Percentiles rank a stretch among this genome's conserved stretches.
Conservation (phyloP, 2,797 vertebrate species). For the Halcyon leucocephala region DNA sequence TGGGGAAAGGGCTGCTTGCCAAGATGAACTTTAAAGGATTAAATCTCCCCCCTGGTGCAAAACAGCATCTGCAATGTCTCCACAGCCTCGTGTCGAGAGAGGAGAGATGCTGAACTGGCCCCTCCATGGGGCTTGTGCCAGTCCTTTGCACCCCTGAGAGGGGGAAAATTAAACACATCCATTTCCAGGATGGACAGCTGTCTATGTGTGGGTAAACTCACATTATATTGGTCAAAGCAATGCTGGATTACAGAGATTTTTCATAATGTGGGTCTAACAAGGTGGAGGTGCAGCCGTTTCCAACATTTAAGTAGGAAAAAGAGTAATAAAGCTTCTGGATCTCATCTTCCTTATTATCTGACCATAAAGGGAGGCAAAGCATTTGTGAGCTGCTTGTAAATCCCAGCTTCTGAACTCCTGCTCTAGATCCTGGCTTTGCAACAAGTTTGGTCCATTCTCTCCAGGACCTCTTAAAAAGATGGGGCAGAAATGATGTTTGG, state of each 20-base stretch:
- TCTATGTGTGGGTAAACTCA: background rate
- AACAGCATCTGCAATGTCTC: fast-evolving
- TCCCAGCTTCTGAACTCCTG: background rate
- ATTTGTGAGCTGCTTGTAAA: background rate
- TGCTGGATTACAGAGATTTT: background rate
- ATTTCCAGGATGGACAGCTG: background rate
- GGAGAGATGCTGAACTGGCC: background rate
- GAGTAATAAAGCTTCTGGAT: background rate
- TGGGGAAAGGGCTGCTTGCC: background rate
- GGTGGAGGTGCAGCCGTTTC: background rate
- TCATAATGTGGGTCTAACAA: background rate
- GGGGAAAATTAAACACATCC: background rate
- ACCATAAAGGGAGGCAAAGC: background rate
- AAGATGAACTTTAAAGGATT: background rate
- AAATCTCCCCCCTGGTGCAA: background rate
- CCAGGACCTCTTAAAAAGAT: background rate
- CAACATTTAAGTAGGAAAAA: background rate
- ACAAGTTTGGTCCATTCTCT: background rate
- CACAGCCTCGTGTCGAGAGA: fast-evolving
- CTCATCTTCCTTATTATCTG: background rate
- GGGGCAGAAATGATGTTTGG: background rate
- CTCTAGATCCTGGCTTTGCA: background rate
- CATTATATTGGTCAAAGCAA: background rate
- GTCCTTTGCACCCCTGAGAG: background rate
- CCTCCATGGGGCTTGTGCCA: background rate